Evolutionary conservation across 2,113 vertebrate species (phyloP), one percentile per base, ranked within the genome.

Genomic region (Tauraco erythrolophus): DNA sequence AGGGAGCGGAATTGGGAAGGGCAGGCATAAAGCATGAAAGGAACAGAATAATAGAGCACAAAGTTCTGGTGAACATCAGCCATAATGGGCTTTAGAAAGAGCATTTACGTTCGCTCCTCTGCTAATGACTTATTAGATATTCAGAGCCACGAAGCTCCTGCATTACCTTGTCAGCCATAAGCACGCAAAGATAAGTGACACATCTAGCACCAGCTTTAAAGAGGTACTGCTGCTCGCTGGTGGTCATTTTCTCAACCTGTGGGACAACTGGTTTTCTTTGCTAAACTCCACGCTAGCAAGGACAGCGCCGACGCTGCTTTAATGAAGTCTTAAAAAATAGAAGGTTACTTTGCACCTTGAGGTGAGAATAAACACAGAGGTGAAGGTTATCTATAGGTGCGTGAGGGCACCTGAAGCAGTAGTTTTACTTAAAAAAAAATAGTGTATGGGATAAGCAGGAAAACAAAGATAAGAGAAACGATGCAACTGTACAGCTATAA

Each of bases 121-220:
- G 8, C 48, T 95, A 97, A 97, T 82, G 89, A 94, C 89, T 91
- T 61, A 53, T 51, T 91, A 89, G 19, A 79, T 22, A 97, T 91
- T 83, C 95, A 95, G 65, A 89, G 87, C 61, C 95, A 96, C 2
- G 84, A 24, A 83, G 68, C 74, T n/a, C 10, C 77, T 57, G 86
- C 53, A 50, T 74, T 76, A 92, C 51, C 87, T 89, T 57, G 53
- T 78, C 84, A 79, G 45, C 91, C 61, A 60, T 37, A 84, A 86
- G 93, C 83, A 58, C 1, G 45, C 31, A 33, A 58, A 71, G 91
- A 14, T 9, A 60, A 97, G 89, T 48, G 92, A 82, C 51, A 75
- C 64, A 89, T 56, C 68, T 35, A 75, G 48, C 60, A 27, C 4
- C 6, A 17, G 37, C 43, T 80, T 68, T 84, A 37, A 57, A 68